A percentile compares a stretch with the other conserved stretches of the same genome.
Evolutionary conservation across 2,113 vertebrate species (phyloP).

Genomic region (Pongo abelii): DNA sequence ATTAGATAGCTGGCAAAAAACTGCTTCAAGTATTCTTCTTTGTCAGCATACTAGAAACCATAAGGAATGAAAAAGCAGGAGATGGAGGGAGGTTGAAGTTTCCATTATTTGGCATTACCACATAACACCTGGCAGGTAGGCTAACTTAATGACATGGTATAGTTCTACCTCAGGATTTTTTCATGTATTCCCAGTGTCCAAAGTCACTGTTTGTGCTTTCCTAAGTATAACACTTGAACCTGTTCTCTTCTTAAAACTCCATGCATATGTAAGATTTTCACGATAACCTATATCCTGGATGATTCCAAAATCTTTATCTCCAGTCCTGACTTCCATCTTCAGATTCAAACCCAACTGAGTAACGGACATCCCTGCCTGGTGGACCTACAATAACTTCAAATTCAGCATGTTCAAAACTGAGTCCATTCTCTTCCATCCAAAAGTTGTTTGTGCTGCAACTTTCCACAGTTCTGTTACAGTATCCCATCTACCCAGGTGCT

Average conservation of each 20-base stretch:
- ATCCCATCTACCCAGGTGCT: neutral
- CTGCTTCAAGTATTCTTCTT: neutral
- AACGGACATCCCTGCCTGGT: neutral
- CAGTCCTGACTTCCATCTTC: neutral
- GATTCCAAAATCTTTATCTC: neutral
- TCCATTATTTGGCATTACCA: neutral
- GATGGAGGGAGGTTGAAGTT: neutral
- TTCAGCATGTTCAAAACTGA: neutral
- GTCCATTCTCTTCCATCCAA: neutral
- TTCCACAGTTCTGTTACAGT: neutral
- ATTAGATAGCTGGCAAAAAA: neutral
- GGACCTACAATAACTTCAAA: neutral
- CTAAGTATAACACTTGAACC: neutral
- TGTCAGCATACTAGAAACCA: neutral
- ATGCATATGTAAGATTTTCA: neutral
- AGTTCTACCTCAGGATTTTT: neutral
- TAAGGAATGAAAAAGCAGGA: neutral
- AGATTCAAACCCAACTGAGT: neutral
- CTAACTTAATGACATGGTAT: neutral
- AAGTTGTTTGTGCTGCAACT: neutral
- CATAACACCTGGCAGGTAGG: neutral
- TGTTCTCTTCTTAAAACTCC: neutral
- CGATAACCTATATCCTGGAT: neutral
- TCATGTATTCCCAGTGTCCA: neutral
- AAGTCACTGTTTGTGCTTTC: neutral